A percentile compares a stretch with the other conserved stretches of the same genome.
These are phyloP conservation scores for Polietes domitor DNA, from an alignment of 2,888 invertebrate genomes.

Conservation along the genomic window DNA sequence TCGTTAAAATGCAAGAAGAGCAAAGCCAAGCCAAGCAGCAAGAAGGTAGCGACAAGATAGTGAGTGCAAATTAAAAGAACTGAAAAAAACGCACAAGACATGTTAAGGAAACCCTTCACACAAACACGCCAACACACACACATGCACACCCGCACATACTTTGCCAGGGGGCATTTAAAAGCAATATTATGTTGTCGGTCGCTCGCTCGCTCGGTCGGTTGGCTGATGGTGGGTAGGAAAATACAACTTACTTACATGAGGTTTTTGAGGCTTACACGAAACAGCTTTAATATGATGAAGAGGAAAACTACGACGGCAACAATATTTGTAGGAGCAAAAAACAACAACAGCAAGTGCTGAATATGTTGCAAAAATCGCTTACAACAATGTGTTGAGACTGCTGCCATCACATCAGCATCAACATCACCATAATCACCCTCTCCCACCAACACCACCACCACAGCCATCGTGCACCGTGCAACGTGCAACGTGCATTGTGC, in stretches of 20 bases:
- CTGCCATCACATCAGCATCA: no score
- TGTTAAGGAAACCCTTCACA: conserved; percentile 25
- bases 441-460: not conserved
- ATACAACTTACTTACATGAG: not conserved
- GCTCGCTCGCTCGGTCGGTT: not conserved
- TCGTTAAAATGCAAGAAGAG: no score
- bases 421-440: no score
- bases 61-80: conserved; percentile 27
- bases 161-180: conserved; percentile 54
- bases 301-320: not conserved
- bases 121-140: no score
- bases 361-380: conserved; percentile 19
- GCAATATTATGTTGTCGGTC: conserved; percentile 44
- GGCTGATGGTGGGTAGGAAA: not conserved
- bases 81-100: not conserved
- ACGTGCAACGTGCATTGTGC: no score
- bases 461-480: not conserved
- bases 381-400: conserved; percentile 30
- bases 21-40: no score
- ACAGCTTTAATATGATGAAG: not conserved
- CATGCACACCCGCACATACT: no score
- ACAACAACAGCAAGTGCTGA: not conserved
- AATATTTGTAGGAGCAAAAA: no score
- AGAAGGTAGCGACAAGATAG: no score
- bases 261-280: not conserved